phyloP scores from a whole-genome alignment of 2,888 invertebrate genomes.

The Endotricha flammealis region DNA sequence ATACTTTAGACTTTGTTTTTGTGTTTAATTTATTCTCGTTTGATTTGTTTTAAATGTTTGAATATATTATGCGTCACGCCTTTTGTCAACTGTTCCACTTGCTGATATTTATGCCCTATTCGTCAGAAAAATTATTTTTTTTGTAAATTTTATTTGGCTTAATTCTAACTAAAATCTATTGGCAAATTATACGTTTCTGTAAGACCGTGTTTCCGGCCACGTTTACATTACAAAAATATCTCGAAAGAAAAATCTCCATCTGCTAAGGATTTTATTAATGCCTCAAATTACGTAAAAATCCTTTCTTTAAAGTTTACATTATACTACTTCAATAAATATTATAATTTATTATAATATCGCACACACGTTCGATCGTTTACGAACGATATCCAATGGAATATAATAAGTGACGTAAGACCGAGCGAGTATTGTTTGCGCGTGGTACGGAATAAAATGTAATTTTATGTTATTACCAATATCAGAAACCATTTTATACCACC shows the following conservation, averaged over 20 bases:
- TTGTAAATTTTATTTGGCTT: too few species aligned
- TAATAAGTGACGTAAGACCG: neutral
- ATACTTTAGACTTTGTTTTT: neutral
- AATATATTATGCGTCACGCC: too few species aligned
- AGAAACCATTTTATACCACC: neutral
- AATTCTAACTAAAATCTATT: too few species aligned
- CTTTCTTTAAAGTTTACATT: neutral
- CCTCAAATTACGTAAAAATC: too few species aligned
- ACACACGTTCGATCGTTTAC: neutral
- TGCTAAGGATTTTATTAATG: too few species aligned
- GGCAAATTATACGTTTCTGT: too few species aligned
- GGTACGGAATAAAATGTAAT: neutral
- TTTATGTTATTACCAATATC: neutral
- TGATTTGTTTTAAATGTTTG: neutral
- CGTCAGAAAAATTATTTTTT: too few species aligned
- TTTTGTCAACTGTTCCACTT: too few species aligned
- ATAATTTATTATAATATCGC: neutral
- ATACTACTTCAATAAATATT: neutral
- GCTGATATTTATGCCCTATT: too few species aligned
- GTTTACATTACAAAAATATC: too few species aligned
- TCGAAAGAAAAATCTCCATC: too few species aligned
- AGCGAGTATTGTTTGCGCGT: neutral
- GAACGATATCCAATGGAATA: constrained; percentile 1
- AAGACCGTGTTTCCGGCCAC: too few species aligned
- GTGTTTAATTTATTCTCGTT: neutral